Evolutionary conservation across 2,797 vertebrate species (phyloP), one percentile per base, ranked within the genome.

Genomic region (Orestias chungarensis): DNA sequence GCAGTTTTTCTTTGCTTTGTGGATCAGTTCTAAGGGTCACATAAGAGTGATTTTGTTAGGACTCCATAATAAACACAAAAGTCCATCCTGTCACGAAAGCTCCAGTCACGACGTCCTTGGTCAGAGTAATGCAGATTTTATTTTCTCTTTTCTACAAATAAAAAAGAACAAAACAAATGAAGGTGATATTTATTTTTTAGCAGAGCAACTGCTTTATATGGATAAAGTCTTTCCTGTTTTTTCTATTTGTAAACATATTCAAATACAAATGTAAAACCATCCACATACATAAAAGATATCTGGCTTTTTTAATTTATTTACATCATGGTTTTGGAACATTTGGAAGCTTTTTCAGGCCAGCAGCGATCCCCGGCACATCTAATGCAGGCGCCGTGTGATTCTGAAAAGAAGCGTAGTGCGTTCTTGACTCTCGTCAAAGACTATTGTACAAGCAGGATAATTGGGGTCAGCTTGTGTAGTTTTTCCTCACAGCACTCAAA

Each of bases 391-490:
- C 69, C n/a, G 64, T 80, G 54, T 75, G 73, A 64, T 61, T 72
- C 25, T 14, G 9, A 52, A 40, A 75, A 70, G 72, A 71, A 68
- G 29, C 40, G 23, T 59, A 47, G 66, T 43, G 27, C 83, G 79
- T 82, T 86, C 52, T 65, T 72, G 52, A 77, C 59, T 76, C 73
- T 85, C 75, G 75, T 75, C n/a, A 0, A 62, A 75, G 35, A 66
- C 62, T 1, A n/a, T 70, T 73, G 75, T 70, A 71, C 88, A 68
- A n/a, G 55, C 59, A 67, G 62, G 75, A 82, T 86, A 82, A 90
- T 86, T 87, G 85, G 76, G 81, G 82, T 87, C 78, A 86, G 74
- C 44, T n/a, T 23, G 66, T 38, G 46, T 55, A 71, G 50, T 76
- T 80, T n/a, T 80, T 82, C 66, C 64, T 79, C 50, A 4, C 31